Evolutionary conservation across 2,113 vertebrate genomes (phyloP).

Genomic region (Ceuthmochares aereus): DNA sequence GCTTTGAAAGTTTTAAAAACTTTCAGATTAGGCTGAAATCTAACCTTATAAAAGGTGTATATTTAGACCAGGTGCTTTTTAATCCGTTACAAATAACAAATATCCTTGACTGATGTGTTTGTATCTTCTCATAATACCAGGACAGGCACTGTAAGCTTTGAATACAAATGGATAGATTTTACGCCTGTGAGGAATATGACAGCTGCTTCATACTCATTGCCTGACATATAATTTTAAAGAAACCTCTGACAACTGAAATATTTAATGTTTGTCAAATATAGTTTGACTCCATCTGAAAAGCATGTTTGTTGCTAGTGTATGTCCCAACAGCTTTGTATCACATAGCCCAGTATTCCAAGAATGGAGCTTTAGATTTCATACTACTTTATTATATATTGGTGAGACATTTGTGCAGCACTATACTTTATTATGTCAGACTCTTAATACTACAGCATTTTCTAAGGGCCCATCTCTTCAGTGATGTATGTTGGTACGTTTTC

Average conservation of each 20-base stretch:
- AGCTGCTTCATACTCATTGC: background rate
- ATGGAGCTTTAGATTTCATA: background rate
- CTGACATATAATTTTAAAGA: background rate
- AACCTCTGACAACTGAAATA: background rate
- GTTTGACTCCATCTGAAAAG: background rate
- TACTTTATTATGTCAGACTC: background rate
- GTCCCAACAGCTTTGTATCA: background rate
- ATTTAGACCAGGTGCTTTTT: background rate
- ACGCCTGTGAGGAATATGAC: background rate
- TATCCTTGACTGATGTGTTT: slow-evolving; percentile 21
- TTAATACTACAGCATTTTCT: background rate
- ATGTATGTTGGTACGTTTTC: background rate
- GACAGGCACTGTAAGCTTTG: background rate
- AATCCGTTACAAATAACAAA: background rate
- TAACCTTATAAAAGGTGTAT: background rate
- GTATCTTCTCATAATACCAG: background rate
- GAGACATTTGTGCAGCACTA: background rate
- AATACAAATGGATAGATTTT: slow-evolving; percentile 44
- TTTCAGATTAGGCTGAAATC: background rate
- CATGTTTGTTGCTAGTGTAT: background rate
- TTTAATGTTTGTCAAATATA: background rate
- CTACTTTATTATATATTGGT: background rate
- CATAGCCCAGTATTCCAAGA: background rate
- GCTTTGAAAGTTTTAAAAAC: background rate
- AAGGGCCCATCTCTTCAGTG: background rate